Conservation (phyloP, 1,140 invertebrate species). For the Lepidurus apus region DNA sequence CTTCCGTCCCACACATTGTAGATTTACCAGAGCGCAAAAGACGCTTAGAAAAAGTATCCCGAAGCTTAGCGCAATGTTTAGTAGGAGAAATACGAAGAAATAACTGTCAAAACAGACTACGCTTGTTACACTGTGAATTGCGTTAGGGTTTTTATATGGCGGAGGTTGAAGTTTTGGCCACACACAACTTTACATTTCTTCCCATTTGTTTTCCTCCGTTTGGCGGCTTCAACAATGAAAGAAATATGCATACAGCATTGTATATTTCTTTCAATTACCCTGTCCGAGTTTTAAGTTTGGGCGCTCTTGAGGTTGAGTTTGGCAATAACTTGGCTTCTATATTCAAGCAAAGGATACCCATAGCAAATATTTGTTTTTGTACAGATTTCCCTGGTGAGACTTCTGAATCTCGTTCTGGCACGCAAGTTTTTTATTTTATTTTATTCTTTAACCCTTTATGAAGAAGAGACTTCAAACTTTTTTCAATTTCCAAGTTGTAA, state of each 20-base stretch:
- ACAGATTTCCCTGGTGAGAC: neutral
- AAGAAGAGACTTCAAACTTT: neutral
- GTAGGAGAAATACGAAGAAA: neutral
- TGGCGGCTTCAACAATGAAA: neutral
- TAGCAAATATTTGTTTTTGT: neutral
- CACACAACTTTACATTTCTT: too few relatives aligned
- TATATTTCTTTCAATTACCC: neutral
- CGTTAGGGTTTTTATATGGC: neutral
- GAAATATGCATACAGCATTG: neutral
- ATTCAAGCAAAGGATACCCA: neutral
- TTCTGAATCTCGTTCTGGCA: neutral
- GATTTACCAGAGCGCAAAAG: neutral
- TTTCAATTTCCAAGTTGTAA: too few relatives aligned
- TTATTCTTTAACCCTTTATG: neutral
- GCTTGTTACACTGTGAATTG: neutral
- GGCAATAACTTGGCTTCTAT: neutral
- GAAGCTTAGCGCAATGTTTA: too few relatives aligned
- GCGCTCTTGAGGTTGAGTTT: neutral
- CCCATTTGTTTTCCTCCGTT: too few relatives aligned
- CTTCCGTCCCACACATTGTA: slow-evolving; percentile 8
- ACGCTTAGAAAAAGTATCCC: neutral
- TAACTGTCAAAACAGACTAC: neutral
- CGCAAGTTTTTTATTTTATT: neutral
- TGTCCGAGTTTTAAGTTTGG: neutral
- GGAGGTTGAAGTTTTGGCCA: neutral